These are phyloP conservation scores for Alauda arvensis DNA, from an alignment of 2,797 vertebrate species.

Conservation along the genomic window DNA sequence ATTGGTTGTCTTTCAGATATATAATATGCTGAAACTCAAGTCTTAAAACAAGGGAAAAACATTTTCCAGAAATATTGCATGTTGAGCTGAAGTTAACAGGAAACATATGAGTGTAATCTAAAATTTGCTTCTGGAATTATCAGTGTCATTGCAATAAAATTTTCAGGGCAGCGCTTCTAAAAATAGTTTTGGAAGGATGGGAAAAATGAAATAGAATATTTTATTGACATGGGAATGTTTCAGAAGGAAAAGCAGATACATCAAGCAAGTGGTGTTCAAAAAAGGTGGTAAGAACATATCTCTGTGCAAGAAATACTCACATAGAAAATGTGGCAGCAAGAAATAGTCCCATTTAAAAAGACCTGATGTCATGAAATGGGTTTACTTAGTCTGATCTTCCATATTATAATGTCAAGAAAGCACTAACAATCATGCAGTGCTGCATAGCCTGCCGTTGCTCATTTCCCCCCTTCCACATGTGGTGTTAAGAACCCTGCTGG, in stretches of 20 bases:
- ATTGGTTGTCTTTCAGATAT: not conserved
- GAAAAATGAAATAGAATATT: not conserved
- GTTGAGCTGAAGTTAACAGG: not conserved
- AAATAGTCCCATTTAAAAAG: not conserved
- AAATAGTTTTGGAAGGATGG: not conserved
- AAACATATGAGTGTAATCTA: not conserved
- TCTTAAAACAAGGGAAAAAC: not conserved
- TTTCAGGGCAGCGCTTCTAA: not conserved
- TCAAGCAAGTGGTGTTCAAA: not conserved
- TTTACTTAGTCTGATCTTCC: not conserved
- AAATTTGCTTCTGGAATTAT: not conserved
- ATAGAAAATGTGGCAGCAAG: not conserved
- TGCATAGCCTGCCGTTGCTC: not conserved
- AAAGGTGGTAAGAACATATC: not conserved
- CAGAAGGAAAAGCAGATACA: not conserved
- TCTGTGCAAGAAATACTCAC: not conserved
- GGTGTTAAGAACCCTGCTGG: not conserved
- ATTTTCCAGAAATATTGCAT: not conserved
- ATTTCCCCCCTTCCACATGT: not conserved
- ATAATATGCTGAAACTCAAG: not conserved
- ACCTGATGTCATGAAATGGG: accelerated
- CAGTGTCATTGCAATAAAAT: not conserved
- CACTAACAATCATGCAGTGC: not conserved
- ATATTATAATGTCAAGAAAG: not conserved
- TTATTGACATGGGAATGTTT: not conserved